A percentile compares a stretch with the other conserved stretches of the same genome.
Evolutionary conservation across 2,113 vertebrate species (phyloP).

Genomic region (Albula goreensis): DNA sequence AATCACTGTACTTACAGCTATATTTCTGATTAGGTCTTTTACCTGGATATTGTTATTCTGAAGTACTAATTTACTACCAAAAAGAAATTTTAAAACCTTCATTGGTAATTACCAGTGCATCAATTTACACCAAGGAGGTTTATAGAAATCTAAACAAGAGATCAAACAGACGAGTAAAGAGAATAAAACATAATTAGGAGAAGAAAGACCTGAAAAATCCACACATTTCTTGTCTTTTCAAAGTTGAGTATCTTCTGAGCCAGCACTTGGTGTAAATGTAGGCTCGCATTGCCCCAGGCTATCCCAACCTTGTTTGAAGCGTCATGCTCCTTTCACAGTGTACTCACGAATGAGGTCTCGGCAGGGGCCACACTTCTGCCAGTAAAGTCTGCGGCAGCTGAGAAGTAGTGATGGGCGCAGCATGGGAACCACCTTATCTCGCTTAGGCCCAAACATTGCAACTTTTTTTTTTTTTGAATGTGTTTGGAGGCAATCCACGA

Average conservation of each 20-base stretch:
- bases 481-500: slow-evolving; percentile 22
- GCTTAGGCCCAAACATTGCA: background rate
- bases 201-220: background rate
- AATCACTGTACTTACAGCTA: no score
- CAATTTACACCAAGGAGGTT: no score
- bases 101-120: no score
- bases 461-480: background rate
- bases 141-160: no score
- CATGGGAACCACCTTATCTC: background rate
- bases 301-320: background rate
- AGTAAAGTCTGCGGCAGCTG: slow-evolving; percentile 15
- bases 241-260: background rate
- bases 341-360: background rate
- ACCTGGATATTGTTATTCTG: no score
- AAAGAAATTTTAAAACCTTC: no score
- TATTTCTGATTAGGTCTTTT: background rate
- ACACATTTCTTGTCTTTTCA: background rate
- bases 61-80: no score
- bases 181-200: background rate
- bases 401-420: background rate
- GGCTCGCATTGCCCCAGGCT: background rate
- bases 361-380: slow-evolving; percentile 10
- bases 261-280: slow-evolving; percentile 2
- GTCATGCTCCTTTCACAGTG: background rate
- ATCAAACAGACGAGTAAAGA: background rate